Percentiles rank a stretch among this genome's conserved stretches.
Evolutionary conservation across 2,797 vertebrate species (phyloP).

Genomic region (Smutsia temminckii): DNA sequence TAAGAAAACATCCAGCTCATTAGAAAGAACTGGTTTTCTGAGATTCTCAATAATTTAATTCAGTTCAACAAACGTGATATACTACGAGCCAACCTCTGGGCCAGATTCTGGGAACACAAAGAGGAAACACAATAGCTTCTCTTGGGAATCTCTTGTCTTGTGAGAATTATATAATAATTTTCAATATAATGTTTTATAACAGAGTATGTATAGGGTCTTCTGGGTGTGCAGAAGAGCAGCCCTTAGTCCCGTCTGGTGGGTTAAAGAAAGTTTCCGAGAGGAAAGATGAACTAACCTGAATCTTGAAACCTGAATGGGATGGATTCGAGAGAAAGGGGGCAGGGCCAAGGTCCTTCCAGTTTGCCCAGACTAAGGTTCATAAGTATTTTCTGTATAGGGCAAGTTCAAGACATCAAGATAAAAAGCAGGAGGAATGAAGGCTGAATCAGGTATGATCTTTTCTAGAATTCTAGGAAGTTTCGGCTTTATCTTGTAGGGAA

Average conservation of each 20-base stretch:
- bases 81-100: neutral
- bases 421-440: neutral
- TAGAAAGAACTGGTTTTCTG: slow-evolving; percentile 12
- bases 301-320: neutral
- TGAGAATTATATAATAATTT: neutral
- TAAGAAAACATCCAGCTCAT: neutral
- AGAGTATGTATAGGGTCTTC: neutral
- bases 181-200: neutral
- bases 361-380: neutral
- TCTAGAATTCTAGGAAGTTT: neutral
- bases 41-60: neutral
- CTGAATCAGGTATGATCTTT: neutral
- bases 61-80: slow-evolving; percentile 17
- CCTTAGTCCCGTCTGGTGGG: neutral
- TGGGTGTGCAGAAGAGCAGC: neutral
- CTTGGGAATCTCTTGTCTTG: neutral
- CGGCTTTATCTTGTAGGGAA: neutral
- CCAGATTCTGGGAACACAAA: neutral
- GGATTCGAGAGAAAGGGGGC: neutral
- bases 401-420: neutral
- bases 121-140: neutral
- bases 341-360: neutral
- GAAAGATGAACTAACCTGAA: neutral
- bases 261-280: neutral
- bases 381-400: neutral